These are phyloP conservation scores for Cervus canadensis DNA, from an alignment of 2,113 vertebrate genomes.

Conservation along the genomic window DNA sequence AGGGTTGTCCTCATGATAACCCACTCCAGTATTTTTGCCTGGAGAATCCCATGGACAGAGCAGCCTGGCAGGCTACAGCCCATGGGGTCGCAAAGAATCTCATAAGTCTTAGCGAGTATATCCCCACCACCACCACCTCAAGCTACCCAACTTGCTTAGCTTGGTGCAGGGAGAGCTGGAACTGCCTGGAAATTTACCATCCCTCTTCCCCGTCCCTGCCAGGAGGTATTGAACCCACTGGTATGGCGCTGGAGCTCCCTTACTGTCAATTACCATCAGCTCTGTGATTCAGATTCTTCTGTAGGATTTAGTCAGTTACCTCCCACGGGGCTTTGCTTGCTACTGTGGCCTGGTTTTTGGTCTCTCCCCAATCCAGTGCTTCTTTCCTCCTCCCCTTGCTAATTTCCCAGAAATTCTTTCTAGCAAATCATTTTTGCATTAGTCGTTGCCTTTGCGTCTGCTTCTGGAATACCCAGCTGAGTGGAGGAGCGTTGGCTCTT, in stretches of 20 bases:
- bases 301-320: background rate
- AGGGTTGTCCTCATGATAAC: background rate
- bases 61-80: background rate
- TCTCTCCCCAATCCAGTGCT: too few species aligned
- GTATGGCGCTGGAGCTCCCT: background rate
- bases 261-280: background rate
- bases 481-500: background rate
- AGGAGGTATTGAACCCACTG: background rate
- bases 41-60: background rate
- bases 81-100: background rate
- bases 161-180: background rate
- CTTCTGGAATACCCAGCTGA: background rate
- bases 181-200: background rate
- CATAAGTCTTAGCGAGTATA: background rate
- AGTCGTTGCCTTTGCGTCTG: background rate
- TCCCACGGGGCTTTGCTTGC: background rate
- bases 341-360: background rate
- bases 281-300: background rate
- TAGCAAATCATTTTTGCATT: background rate
- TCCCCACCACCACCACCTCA: background rate
- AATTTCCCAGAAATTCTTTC: background rate
- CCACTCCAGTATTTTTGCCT: background rate
- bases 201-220: background rate
- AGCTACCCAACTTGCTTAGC: background rate
- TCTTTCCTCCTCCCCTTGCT: background rate